phyloP scores from a whole-genome alignment of 2,113 vertebrate genomes.

The Hiodon alosoides region DNA sequence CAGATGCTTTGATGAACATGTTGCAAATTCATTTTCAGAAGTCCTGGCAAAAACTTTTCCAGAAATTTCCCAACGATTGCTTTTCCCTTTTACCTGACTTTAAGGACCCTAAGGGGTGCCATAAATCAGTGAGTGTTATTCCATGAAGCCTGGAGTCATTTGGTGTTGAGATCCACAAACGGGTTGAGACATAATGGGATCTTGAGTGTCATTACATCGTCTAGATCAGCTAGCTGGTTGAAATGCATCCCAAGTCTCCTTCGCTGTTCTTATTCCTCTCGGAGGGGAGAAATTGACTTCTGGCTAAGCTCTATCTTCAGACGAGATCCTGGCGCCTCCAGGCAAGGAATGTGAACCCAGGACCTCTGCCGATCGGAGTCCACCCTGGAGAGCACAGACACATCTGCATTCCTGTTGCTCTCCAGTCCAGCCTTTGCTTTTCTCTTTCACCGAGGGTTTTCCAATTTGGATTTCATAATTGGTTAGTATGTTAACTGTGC shows the following conservation, averaged over 20 bases:
- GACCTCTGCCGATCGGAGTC: slow-evolving; percentile 50
- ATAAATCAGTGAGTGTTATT: not conserved
- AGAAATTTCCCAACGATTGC: too few species aligned
- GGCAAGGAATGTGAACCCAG: slow-evolving; percentile 66
- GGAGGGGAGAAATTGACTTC: slow-evolving; percentile 59
- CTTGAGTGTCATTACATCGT: not conserved
- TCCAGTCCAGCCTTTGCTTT: not conserved
- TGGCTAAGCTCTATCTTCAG: slow-evolving; percentile 47
- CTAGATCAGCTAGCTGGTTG: too few species aligned
- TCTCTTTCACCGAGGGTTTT: too few species aligned
- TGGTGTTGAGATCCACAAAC: too few species aligned
- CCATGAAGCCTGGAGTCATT: too few species aligned
- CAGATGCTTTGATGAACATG: not conserved
- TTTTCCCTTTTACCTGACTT: not conserved
- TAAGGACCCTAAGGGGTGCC: not conserved
- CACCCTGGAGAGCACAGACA: slow-evolving; percentile 37
- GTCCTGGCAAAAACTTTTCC: too few species aligned
- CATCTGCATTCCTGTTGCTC: not conserved
- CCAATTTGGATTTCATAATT: too few species aligned
- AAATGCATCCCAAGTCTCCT: not conserved
- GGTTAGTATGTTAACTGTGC: too few species aligned
- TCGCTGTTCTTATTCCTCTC: slow-evolving; percentile 31
- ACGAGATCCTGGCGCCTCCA: slow-evolving; percentile 58
- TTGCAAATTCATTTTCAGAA: not conserved
- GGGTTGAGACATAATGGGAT: not conserved